Conservation (phyloP, 2,888 invertebrate species). For the Ormyrus labotus region DNA sequence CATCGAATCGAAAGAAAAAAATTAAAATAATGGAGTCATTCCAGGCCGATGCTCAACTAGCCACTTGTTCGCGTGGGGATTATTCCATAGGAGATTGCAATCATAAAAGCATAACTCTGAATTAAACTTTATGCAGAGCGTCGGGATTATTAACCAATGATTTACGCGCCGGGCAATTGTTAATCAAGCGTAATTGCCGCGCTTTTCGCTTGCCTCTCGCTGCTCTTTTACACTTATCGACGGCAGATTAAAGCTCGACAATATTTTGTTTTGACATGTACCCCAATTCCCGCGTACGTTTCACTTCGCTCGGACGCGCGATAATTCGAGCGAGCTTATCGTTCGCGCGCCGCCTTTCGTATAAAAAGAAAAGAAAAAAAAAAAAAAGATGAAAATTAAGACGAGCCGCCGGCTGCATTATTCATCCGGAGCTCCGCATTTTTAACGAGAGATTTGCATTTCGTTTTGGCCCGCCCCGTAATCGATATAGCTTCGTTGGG, state of each 20-base stretch:
- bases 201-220: not conserved
- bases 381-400: not conserved
- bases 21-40: constrained; percentile 19
- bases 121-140: constrained; percentile 9
- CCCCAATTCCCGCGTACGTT: no score
- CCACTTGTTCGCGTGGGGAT: constrained; percentile 5
- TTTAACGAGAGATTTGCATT: not conserved
- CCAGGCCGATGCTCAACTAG: not conserved
- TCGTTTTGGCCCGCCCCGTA: no score
- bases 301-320: no score
- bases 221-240: no score
- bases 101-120: constrained; percentile 41
- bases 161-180: no score
- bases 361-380: not conserved
- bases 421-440: constrained; percentile 18
- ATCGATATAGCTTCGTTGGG: no score
- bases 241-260: no score
- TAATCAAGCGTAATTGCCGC: not conserved
- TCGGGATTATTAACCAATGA: not conserved
- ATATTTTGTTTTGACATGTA: no score
- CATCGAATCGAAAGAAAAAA: not conserved
- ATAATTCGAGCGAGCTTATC: no score
- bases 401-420: constrained; percentile 11
- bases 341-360: no score
- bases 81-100: constrained; percentile 21